Evolutionary conservation across 2,888 invertebrate species (phyloP).

Genomic region (Torymus aiolomorphi): DNA sequence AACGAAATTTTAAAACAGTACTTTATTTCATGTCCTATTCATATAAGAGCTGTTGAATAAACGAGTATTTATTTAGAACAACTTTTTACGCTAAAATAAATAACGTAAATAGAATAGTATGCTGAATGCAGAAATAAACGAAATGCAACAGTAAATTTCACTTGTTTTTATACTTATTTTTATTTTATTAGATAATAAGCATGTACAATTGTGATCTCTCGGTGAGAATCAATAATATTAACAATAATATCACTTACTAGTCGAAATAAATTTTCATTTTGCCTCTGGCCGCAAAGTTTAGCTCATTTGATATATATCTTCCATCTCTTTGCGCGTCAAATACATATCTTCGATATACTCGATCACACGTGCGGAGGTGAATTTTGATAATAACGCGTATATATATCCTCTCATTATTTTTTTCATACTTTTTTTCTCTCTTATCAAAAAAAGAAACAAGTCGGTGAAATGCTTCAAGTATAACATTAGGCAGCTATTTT

Average conservation of each 20-base stretch:
- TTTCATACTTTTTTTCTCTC: too few relatives aligned
- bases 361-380: constrained; percentile 8
- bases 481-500: constrained; percentile 38
- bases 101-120: too few relatives aligned
- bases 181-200: constrained; percentile 54
- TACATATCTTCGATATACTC: neutral
- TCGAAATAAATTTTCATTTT: constrained; percentile 37
- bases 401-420: too few relatives aligned
- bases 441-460: too few relatives aligned
- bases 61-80: too few relatives aligned
- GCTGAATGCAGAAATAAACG: too few relatives aligned
- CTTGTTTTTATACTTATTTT: constrained; percentile 36
- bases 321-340: neutral
- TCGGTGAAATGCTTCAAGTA: constrained; percentile 11
- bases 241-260: constrained; percentile 51
- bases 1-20: too few relatives aligned
- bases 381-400: neutral
- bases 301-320: constrained; percentile 6
- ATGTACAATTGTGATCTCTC: constrained; percentile 52
- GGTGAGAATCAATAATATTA: constrained; percentile 48
- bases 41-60: too few relatives aligned
- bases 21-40: too few relatives aligned
- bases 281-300: constrained; percentile 12
- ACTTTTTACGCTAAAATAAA: too few relatives aligned
- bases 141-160: neutral